Evolutionary conservation across 2,888 invertebrate species (phyloP), one percentile per base, ranked within the genome.

Genomic region (Deilephila elpenor): DNA sequence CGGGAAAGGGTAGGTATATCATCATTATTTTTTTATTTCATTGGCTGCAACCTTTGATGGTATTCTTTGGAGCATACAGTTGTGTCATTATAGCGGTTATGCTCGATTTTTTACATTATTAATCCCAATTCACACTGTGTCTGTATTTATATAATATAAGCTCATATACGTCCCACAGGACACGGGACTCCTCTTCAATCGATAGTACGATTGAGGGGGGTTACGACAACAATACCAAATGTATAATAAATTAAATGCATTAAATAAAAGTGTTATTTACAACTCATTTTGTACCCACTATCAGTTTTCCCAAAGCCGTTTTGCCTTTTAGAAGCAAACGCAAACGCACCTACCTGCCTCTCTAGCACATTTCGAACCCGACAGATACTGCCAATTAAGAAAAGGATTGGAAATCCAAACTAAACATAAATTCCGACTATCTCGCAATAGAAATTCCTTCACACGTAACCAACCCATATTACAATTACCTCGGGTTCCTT

Each of bases 351-450:
- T 37, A 62, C 34, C 37, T 20, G 14, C 74, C 56, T 72, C 71
- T 72, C 73, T 78, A 25, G 67, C 25, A 67, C 67, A 67, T 67
- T 64, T 67, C 67, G 51, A 51, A 51, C 25, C 51, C 67, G 67
- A 67, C 67, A 67, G 67, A 44, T 51, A 25, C 44, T 67, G 67
- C 67, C 67, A 67, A 67, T 67, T 67, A 67, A 51, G 67, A 67
- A 67, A 67, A 67, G 67, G 51, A 67, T 67, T 67, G 20, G 51
- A 67, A 67, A 51, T 67, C 67, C 51, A 51, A 67, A 51, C 17
- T 67, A 14, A 64, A 51, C 44, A 67, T 67, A 51, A 67, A 67
- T 67, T 67, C 67, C 67, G 67, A 51, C 51, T 51, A 67, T 67
- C 25, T 51, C 51, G 67, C 67, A 67, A 67, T 25, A 67, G 25